Base-by-base conservation (phyloP, 2,888 invertebrate genomes). In the Sarcophaga subvicina region DNA sequence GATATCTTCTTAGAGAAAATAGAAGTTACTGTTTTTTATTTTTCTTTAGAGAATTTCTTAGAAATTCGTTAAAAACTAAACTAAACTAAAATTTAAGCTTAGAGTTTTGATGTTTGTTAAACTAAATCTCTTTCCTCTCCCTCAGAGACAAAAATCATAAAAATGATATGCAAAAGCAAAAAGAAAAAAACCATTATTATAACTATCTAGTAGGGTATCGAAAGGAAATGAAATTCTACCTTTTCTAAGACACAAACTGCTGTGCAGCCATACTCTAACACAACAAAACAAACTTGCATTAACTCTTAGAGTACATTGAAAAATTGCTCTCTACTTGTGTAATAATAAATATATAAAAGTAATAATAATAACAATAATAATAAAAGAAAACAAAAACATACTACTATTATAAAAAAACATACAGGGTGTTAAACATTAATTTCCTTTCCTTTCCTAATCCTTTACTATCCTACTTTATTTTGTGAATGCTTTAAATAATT, bases 71-170 rank as follows among this genome's bases (percentile, higher is more conserved):
- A 82, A 82, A 37, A 37, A 37, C 37, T 37, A 37, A 80, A 86
- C 63, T 63, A 67, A 85, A 84, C 79, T 82, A 82, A 82, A 75
- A 66, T 83, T 80, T 83, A 87, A 81, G 87, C 87, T 82, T 87
- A 87, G 83, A 85, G 80, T 87, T 84, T 87, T 85, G 85, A 80
- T 87, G 85, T 87, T 87, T 82, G 87, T 87, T 87, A 84, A 70
- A 87, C 87, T 84, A 87, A 87, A 84, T 87, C 84, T 79, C 67
- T 81, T 73, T 73, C 67, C 63, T 81, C 67, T 71, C 37, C 17
- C 60, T 60, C 47, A 73, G 67, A 73, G 70, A 75, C 37, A 64
- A 81, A 83, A 54, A 37, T 37, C 62, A 49, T 45, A 76, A 78
- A 78, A 59, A 60, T 59, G 17, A 59, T 17, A 45, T 4, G 27